Base-by-base conservation (phyloP, 2,113 vertebrate species). In the Hydrochoerus hydrochaeris region DNA sequence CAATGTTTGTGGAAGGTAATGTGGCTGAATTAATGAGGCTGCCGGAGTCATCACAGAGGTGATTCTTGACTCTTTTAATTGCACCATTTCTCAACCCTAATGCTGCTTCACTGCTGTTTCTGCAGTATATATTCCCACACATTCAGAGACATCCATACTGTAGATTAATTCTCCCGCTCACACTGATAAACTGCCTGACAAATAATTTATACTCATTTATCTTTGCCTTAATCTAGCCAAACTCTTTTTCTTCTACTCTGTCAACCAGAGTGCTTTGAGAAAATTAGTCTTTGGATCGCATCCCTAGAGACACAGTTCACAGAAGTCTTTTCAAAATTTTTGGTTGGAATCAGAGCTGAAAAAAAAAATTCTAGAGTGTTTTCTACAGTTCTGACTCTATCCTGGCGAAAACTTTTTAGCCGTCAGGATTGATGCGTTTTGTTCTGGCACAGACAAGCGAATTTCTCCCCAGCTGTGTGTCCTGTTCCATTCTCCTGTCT, bases 201-300 rank as follows among this genome's bases (percentile, higher is more conserved):
- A 63, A 62, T 95, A 96, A 98, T 97, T 97, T 97, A 95, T 90
- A 90, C 81, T 96, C 97, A 97, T 97, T 97, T 87, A 87, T 96
- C 87, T 97, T 96, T 88, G 87, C 81, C 67, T 67, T 92, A 94
- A 95, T 97, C 95, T 89, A 94, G 44, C 44, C 86, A 87, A 96
- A 89, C 73, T 83, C 86, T 91, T 95, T 96, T 86, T 92, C 81
- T 92, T 67, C 75, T 91, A 60, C 11, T 93, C 78, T 85, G 26
- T 89, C 86, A 96, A 16, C 78, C 13, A 54, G 89, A 19, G 84
- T 41, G 38, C 60, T 90, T 75, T 62, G 62, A 88, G 85, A 81
- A 97, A 84, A 90, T 85, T 63, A 49, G 46, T 96, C 90, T 90
- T 92, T 60, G 52, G 38, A 20, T 16, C 10, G 46, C 30, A 7